Evolutionary conservation across 2,888 invertebrate species (phyloP).

Genomic region (Oligia latruncula): DNA sequence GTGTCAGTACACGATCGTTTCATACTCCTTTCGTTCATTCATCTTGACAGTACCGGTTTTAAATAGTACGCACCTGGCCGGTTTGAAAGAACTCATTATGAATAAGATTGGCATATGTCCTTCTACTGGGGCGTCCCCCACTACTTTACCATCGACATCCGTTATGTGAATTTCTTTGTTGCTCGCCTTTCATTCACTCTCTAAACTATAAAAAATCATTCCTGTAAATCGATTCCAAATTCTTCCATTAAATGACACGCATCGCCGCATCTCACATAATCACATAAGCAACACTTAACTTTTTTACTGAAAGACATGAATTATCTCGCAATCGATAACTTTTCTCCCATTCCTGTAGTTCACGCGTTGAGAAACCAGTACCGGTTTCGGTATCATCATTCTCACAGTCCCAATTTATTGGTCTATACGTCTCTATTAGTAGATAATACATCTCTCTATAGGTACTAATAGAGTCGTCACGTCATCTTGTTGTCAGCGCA

Average conservation of each 20-base stretch:
- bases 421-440: no score
- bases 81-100: slow-evolving; percentile 7
- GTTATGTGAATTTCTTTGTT: not conserved
- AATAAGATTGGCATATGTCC: not conserved
- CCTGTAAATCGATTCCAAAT: slow-evolving; percentile 48
- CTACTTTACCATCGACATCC: not conserved
- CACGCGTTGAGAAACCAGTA: not conserved
- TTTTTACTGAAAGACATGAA: slow-evolving; percentile 44
- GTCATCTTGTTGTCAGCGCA: no score
- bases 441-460: no score
- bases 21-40: not conserved
- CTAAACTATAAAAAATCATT: not conserved
- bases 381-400: no score
- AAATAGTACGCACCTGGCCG: slow-evolving; percentile 33
- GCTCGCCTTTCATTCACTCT: not conserved
- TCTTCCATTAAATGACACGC: slow-evolving; percentile 53
- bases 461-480: no score
- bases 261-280: slow-evolving; percentile 32
- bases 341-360: slow-evolving; percentile 39
- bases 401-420: no score
- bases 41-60: slow-evolving; percentile 20
- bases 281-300: slow-evolving; percentile 31
- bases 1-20: not conserved
- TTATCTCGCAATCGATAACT: slow-evolving; percentile 19
- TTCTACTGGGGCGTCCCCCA: not conserved